Evolutionary conservation across 2,797 vertebrate genomes (phyloP).

Genomic region (Podarcis siculus): DNA sequence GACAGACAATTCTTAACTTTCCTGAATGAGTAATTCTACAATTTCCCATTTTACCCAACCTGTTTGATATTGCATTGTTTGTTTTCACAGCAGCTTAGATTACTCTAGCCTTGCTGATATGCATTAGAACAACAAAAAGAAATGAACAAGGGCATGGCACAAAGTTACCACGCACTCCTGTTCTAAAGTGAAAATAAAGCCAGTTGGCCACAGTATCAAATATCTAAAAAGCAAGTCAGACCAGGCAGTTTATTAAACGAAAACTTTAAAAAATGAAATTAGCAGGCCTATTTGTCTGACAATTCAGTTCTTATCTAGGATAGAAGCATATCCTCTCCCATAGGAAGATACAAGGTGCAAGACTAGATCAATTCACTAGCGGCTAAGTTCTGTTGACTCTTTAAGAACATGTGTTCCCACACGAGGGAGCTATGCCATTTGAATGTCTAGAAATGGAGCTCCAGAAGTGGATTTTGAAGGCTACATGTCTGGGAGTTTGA

Average conservation of each 20-base stretch:
- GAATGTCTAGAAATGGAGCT: background rate
- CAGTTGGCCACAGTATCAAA: background rate
- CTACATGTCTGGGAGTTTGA: background rate
- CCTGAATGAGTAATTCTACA: background rate
- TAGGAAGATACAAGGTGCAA: background rate
- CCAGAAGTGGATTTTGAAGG: background rate
- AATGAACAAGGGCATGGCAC: background rate
- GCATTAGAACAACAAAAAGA: no score
- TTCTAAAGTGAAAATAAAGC: conserved; percentile 2
- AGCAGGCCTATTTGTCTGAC: background rate
- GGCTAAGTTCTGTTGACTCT: background rate
- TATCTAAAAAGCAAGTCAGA: background rate
- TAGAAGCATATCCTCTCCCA: background rate
- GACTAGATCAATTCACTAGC: background rate
- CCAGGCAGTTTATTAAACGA: accelerated
- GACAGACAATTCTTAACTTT: background rate
- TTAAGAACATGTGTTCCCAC: conserved; percentile 19
- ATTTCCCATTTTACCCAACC: background rate
- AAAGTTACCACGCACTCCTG: background rate
- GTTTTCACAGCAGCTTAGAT: background rate
- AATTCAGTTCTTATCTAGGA: background rate
- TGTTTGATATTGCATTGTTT: background rate
- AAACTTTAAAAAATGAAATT: conserved; percentile 1
- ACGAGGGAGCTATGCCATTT: conserved; percentile 52
- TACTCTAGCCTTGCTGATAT: background rate